A percentile compares a stretch with the other conserved stretches of the same genome.
phyloP scores from a whole-genome alignment of 2,888 invertebrate species.

The Autographa pulchrina region DNA sequence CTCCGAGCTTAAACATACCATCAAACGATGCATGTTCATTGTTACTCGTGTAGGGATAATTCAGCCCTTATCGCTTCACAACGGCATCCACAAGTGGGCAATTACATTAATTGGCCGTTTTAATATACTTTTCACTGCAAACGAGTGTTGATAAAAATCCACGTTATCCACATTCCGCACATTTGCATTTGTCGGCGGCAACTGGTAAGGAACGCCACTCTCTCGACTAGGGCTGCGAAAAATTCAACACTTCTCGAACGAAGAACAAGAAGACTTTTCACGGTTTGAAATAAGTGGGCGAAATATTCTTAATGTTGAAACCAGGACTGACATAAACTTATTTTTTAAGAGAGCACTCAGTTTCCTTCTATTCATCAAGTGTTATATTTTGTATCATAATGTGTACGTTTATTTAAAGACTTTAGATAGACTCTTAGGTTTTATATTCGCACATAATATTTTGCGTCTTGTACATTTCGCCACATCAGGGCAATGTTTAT shows the following conservation, averaged over 20 bases:
- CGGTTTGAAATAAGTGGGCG: too few relatives aligned
- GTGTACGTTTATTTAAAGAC: not conserved
- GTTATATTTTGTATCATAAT: too few relatives aligned
- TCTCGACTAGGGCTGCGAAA: constrained; percentile 46
- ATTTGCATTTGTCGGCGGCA: constrained; percentile 65
- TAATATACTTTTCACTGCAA: constrained; percentile 41
- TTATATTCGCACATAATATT: not conserved
- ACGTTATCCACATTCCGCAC: constrained; percentile 60
- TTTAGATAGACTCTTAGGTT: not conserved
- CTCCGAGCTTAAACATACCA: not conserved
- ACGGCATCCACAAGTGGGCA: constrained; percentile 32
- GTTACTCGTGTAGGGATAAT: constrained; percentile 10
- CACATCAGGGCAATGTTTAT: not conserved
- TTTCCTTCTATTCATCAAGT: too few relatives aligned
- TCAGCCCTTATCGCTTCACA: constrained; percentile 10
- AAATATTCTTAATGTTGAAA: not conserved
- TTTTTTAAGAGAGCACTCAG: too few relatives aligned
- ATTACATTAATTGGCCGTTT: constrained; percentile 49
- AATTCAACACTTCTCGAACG: not conserved
- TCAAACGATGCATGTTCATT: not conserved
- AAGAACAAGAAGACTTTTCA: too few relatives aligned
- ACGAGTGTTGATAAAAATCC: constrained; percentile 61
- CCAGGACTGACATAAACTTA: not conserved
- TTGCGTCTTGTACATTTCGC: not conserved
- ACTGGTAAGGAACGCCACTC: constrained; percentile 52